Evolutionary conservation across 2,113 vertebrate genomes (phyloP).

Genomic region (Oplegnathus fasciatus): DNA sequence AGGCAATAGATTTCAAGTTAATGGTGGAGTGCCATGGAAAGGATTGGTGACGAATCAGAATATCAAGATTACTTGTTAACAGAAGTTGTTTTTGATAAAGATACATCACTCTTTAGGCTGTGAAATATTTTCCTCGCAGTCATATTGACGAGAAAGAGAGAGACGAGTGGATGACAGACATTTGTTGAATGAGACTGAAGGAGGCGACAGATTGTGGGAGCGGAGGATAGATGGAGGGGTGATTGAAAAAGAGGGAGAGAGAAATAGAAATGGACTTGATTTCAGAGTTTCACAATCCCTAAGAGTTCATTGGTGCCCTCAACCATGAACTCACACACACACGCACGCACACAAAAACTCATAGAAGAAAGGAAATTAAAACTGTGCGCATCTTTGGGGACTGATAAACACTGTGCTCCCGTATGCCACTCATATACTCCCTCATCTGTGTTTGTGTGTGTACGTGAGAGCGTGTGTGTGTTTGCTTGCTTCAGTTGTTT

Average conservation of each 20-base stretch:
- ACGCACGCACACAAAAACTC: background rate
- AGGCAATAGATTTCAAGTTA: constrained; percentile 17
- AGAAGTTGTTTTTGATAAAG: constrained; percentile 22
- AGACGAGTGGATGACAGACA: background rate
- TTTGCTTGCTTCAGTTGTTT: constrained; percentile 53
- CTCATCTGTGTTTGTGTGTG: constrained; percentile 34
- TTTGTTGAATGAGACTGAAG: constrained; percentile 35
- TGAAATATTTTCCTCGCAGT: constrained; percentile 10
- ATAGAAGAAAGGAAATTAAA: constrained; percentile 64
- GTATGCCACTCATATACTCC: constrained; percentile 38
- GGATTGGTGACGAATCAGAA: constrained; percentile 31
- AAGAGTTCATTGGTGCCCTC: constrained; percentile 30
- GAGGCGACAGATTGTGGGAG: constrained; percentile 22
- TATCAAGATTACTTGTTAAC: constrained; percentile 27
- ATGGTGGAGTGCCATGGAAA: background rate
- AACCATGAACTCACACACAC: constrained; percentile 21
- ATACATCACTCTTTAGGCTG: constrained; percentile 18
- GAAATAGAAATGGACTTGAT: constrained; percentile 15
- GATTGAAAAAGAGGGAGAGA: constrained; percentile 8
- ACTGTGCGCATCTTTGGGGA: constrained; percentile 22
- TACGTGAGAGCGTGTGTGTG: background rate
- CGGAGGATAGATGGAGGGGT: constrained; percentile 20
- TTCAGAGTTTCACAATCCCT: constrained; percentile 61
- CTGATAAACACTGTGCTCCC: constrained; percentile 51
- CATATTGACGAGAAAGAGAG: constrained; percentile 31